Base-by-base conservation (phyloP, 2,888 invertebrate species). In the Schrankia costaestrigalis region DNA sequence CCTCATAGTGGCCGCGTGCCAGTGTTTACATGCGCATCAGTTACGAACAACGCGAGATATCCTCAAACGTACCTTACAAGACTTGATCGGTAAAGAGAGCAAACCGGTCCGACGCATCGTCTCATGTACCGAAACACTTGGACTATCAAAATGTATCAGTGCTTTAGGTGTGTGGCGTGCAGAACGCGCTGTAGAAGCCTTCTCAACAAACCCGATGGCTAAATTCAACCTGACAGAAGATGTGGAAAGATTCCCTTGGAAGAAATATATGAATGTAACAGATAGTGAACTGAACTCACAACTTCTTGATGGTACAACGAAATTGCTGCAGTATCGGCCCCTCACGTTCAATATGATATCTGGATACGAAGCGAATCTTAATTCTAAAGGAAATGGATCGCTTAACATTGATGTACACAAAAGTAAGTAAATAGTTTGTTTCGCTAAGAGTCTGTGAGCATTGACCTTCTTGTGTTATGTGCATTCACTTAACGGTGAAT, bases 101-200 rank as follows among this genome's bases (percentile, higher is more conserved):
- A 33, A 51, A n/a, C 52, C 52, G 3, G 40, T 70, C 11, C 50
- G 55, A 29, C 58, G 57, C 27, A 48, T 78, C 25, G 31, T 73
- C 15, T 42, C 61, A 26, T 86, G 87, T 56, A 52, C 70, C 6
- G 56, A 59, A 37, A 49, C 60, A n/a, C 63, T 86, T 30, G 89
- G 88, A 26, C 70, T 89, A 3, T 41, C 85, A 36, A 89, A 89
- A 68, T 91, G 91, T 64, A 63, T 90, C 28, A 89, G 88, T 61
- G 79, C 90, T n/a, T 85, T 89, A 35, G 79, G 90, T 26, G 66
- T 87, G 11, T 89, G 89, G 78, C 87, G 90, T 25, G 83, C 91
- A 14, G 70, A 78, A 55, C 68, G 68, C 12, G 81, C 82, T 1
- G 30, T 73, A 31, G 38, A 58, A 19, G 33, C 52, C 2, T 55